Evolutionary conservation across 2,888 invertebrate genomes (phyloP).

Genomic region (Trachelus stipa): DNA sequence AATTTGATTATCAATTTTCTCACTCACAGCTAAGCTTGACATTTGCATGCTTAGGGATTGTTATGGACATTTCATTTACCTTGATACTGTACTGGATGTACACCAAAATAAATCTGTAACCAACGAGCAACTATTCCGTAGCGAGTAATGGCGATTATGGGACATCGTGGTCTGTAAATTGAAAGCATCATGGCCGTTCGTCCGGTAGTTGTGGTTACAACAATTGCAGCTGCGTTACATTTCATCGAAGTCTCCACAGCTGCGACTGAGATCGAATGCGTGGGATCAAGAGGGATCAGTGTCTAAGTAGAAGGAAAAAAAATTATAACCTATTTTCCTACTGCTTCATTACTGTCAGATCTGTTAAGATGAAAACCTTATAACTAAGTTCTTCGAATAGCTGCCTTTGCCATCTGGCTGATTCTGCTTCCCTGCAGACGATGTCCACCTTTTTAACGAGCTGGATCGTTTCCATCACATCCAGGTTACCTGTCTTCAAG

Average conservation of each 20-base stretch:
- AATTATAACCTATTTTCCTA: conserved; percentile 6
- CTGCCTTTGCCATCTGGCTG: conserved; percentile 73
- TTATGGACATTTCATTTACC: conserved; percentile 63
- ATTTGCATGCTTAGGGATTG: neutral
- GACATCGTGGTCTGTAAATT: conserved; percentile 78
- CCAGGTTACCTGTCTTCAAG: conserved; percentile 78
- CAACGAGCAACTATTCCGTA: conserved; percentile 73
- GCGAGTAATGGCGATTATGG: conserved; percentile 78
- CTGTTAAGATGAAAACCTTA: conserved; percentile 30
- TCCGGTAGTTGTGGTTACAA: conserved; percentile 75
- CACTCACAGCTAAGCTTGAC: neutral
- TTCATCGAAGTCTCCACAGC: conserved; percentile 81
- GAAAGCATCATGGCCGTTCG: conserved; percentile 75
- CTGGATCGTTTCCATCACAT: conserved; percentile 73
- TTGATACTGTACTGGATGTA: conserved; percentile 75
- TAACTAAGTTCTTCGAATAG: conserved; percentile 53
- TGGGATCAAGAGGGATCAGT: conserved; percentile 72
- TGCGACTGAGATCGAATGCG: conserved; percentile 78
- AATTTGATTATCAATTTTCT: neutral
- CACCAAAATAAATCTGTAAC: conserved; percentile 75
- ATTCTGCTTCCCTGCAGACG: conserved; percentile 78
- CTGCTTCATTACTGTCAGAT: neutral
- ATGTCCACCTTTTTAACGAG: conserved; percentile 66
- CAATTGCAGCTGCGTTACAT: conserved; percentile 76
- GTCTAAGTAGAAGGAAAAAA: conserved; percentile 56